Percentiles rank a stretch among this genome's conserved stretches.
Conservation (phyloP, 2,797 vertebrate genomes). For the Falco peregrinus region DNA sequence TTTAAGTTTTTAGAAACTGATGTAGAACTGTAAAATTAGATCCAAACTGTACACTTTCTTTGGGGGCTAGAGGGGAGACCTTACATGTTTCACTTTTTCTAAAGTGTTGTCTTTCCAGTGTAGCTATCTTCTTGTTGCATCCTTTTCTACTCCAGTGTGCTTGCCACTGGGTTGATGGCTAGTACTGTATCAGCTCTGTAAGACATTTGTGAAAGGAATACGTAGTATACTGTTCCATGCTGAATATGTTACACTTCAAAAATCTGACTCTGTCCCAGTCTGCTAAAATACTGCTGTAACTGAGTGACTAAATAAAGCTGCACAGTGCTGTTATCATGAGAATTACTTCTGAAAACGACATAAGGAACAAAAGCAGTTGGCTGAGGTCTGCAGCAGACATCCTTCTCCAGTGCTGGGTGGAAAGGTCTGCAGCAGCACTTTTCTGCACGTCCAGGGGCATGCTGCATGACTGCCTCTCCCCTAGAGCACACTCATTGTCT, state of each 20-base stretch:
- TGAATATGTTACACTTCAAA: constrained; percentile 74
- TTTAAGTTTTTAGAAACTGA: constrained; percentile 76
- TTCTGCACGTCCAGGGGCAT: background rate
- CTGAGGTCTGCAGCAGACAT: background rate
- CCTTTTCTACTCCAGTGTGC: constrained; percentile 76
- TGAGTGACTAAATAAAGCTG: constrained; percentile 83
- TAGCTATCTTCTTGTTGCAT: constrained; percentile 82
- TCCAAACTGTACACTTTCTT: constrained; percentile 75
- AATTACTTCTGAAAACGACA: background rate
- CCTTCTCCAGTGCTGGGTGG: background rate
- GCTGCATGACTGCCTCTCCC: background rate
- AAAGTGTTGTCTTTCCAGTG: constrained; percentile 84
- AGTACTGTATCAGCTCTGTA: constrained; percentile 79
- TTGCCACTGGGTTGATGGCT: constrained; percentile 74
- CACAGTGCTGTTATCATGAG: constrained; percentile 76
- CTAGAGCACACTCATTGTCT: constrained; percentile 52
- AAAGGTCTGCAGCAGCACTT: background rate
- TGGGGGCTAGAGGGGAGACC: constrained; percentile 79
- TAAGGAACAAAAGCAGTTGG: background rate
- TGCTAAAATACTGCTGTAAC: constrained; percentile 79
- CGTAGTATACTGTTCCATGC: constrained; percentile 76
- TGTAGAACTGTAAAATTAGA: constrained; percentile 80
- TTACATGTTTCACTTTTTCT: constrained; percentile 80
- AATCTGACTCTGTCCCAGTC: constrained; percentile 74
- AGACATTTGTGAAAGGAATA: constrained; percentile 76